Conservation (phyloP, 2,113 vertebrate species). For the Microcebus jonahi region DNA sequence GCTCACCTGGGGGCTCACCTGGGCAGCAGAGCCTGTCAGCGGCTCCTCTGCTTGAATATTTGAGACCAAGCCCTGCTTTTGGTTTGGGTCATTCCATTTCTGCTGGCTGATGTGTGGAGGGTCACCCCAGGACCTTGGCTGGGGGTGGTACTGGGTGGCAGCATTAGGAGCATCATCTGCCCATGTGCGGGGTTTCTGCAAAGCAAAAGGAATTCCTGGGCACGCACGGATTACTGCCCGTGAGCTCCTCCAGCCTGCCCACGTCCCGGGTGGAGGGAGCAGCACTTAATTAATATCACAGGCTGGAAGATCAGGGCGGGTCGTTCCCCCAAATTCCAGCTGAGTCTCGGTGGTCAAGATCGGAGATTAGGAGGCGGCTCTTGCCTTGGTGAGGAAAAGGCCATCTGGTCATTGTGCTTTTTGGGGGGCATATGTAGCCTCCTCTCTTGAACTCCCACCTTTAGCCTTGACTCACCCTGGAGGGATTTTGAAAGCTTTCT, state of each 20-base stretch:
- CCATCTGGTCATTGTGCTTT: neutral
- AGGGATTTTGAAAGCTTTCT: neutral
- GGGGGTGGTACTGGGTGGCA: neutral
- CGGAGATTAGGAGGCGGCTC: neutral
- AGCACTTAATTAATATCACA: neutral
- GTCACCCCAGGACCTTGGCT: neutral
- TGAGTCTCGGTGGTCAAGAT: neutral
- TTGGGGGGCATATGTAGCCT: neutral
- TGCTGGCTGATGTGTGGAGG: neutral
- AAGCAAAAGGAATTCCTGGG: neutral
- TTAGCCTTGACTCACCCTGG: neutral
- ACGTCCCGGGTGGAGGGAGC: neutral
- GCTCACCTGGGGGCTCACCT: neutral
- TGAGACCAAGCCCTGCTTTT: neutral
- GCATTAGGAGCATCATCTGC: neutral
- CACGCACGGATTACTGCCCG: rapidly evolving
- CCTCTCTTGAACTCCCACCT: neutral
- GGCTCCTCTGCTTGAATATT: neutral
- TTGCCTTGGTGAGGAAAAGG: neutral
- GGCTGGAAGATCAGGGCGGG: neutral
- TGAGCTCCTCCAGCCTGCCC: neutral
- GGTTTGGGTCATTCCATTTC: neutral
- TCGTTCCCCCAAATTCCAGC: neutral
- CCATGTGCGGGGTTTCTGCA: neutral
- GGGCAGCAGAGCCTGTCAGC: neutral